Percentiles rank a stretch among this genome's conserved stretches.
These are phyloP conservation scores for Taenaris catops DNA, from an alignment of 2,888 invertebrate species.

Conservation along the genomic window DNA sequence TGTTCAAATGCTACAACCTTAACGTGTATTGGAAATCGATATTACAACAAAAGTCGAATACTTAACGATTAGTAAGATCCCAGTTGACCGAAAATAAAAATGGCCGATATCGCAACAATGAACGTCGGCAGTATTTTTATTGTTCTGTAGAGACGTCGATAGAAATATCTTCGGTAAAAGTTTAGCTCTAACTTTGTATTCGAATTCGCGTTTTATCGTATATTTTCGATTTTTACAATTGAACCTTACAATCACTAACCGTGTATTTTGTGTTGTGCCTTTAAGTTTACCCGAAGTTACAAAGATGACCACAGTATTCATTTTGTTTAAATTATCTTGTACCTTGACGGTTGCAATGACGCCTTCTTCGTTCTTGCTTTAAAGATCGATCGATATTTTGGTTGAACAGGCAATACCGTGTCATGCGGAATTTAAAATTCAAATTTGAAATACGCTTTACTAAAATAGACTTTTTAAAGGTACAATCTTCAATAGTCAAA, in stretches of 20 bases:
- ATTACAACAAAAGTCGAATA: slow-evolving; percentile 5
- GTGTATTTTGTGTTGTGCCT: slow-evolving; percentile 10
- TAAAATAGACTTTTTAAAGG: no score
- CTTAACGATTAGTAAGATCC: slow-evolving; percentile 4
- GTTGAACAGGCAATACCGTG: no score
- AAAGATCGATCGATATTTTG: no score
- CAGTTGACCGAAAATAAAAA: slow-evolving; percentile 9
- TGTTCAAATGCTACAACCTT: slow-evolving; percentile 2
- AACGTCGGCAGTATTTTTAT: slow-evolving; percentile 8
- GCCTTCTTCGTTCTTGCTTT: no score
- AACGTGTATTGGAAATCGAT: slow-evolving; percentile 4
- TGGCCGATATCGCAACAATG: slow-evolving; percentile 9
- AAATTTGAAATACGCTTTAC: no score
- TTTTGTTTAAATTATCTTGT: neutral
- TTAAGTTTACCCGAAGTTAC: neutral
- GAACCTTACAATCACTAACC: slow-evolving; percentile 11
- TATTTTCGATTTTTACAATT: slow-evolving; percentile 15
- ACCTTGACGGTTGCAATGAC: no score
- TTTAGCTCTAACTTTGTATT: slow-evolving; percentile 11
- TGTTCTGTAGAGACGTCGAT: slow-evolving; percentile 5
- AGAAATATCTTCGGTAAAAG: slow-evolving; percentile 12
- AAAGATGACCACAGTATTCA: neutral
- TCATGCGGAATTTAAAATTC: no score
- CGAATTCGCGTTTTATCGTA: slow-evolving; percentile 13
- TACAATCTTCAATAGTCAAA: no score